Evolutionary conservation across 2,888 invertebrate species (phyloP).

Genomic region (Meiosimyza decipiens): DNA sequence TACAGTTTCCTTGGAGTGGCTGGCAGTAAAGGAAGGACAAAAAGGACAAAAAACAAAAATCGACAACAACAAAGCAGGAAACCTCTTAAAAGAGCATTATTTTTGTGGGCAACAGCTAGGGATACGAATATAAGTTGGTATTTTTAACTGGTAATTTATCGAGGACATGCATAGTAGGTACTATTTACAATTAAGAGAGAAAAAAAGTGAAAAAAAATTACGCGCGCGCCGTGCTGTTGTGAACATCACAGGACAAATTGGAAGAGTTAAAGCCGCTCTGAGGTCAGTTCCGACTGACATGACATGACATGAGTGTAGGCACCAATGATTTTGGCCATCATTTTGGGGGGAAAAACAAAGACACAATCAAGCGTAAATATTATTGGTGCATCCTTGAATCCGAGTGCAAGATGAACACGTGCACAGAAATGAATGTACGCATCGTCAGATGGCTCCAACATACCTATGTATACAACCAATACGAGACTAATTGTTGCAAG

Average conservation of each 20-base stretch:
- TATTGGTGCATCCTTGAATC: neutral
- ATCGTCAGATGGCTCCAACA: conserved; percentile 44
- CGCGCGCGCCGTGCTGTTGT: conserved; percentile 19
- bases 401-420: conserved; percentile 43
- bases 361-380: conserved; percentile 8
- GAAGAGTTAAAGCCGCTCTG: neutral
- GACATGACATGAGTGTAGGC: conserved; percentile 3
- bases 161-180: conserved; percentile 16
- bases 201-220: conserved; percentile 10
- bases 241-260: conserved; percentile 15
- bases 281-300: neutral
- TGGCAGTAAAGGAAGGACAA: conserved; percentile 15
- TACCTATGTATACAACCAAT: too few species aligned
- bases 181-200: conserved; percentile 17
- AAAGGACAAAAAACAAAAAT: conserved; percentile 14
- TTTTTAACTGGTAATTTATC: conserved; percentile 11
- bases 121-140: conserved; percentile 15
- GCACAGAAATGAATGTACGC: conserved; percentile 42
- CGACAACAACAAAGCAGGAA: conserved; percentile 35
- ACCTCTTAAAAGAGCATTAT: conserved; percentile 39
- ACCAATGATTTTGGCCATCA: conserved; percentile 8
- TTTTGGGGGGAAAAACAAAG: conserved; percentile 13
- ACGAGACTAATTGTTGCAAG: too few species aligned
- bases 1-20: conserved; percentile 27
- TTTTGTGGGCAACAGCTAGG: conserved; percentile 26